A percentile compares a stretch with the other conserved stretches of the same genome.
phyloP scores from a whole-genome alignment of 2,888 invertebrate species.

The Noctua fimbriata region DNA sequence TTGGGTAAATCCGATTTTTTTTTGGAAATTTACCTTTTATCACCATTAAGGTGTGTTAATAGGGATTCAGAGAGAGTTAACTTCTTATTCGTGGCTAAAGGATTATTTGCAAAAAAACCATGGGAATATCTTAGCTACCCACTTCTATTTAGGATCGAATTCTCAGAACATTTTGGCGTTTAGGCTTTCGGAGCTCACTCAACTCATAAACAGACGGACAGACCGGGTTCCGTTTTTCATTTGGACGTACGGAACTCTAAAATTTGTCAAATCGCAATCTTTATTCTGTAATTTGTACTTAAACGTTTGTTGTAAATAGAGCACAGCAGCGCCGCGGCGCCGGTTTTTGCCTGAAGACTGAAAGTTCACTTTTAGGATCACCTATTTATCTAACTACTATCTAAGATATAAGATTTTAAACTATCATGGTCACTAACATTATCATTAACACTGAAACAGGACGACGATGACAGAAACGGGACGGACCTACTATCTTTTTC shows the following conservation, averaged over 20 bases:
- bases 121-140: no score
- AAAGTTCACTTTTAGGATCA: slow-evolving; percentile 6
- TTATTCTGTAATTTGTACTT: background rate
- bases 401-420: no score
- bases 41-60: background rate
- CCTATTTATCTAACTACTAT: background rate
- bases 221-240: background rate
- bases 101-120: no score
- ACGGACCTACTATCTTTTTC: background rate
- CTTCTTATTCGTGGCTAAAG: no score
- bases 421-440: no score
- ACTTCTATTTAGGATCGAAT: no score
- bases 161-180: background rate
- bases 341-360: background rate
- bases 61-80: no score
- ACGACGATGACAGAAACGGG: no score
- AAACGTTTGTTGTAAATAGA: background rate
- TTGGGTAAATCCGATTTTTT: slow-evolving; percentile 2
- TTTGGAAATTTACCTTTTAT: no score
- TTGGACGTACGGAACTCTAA: background rate
- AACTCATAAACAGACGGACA: background rate
- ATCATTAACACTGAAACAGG: no score
- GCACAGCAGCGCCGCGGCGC: no score
- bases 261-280: background rate
- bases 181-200: background rate